A percentile compares a stretch with the other conserved stretches of the same genome.
phyloP scores from a whole-genome alignment of 1,140 invertebrate species.

The Radopholus similis region DNA sequence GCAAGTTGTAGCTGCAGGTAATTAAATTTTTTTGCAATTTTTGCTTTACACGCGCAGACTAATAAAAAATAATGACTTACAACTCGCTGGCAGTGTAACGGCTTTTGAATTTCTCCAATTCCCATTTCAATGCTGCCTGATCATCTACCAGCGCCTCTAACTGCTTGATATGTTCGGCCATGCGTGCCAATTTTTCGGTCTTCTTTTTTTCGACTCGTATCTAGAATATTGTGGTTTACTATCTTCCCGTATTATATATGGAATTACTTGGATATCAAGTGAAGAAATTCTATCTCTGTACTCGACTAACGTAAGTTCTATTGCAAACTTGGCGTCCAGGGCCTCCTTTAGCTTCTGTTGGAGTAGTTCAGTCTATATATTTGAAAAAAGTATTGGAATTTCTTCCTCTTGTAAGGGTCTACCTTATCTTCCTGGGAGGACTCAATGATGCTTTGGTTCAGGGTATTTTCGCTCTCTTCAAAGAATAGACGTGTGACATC shows the following conservation, averaged over 20 bases:
- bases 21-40: not conserved
- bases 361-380: not conserved
- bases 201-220: not conserved
- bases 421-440: not conserved
- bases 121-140: not conserved
- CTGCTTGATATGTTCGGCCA: not conserved
- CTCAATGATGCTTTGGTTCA: not conserved
- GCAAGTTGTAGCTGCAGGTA: not conserved
- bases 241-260: slow-evolving; percentile 20
- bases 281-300: not conserved
- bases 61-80: slow-evolving; percentile 15
- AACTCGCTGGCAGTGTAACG: slow-evolving; percentile 21
- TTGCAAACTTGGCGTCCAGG: not conserved
- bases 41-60: not conserved
- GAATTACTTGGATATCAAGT: not conserved
- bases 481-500: slow-evolving; percentile 20
- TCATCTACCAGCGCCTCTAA: slow-evolving; percentile 14
- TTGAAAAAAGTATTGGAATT: not conserved
- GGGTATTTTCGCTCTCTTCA: slow-evolving; percentile 15
- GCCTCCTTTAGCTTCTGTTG: not conserved
- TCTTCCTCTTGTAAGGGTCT: not conserved
- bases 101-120: not conserved
- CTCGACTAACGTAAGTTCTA: not conserved
- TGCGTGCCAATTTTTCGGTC: not conserved
- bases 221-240: not conserved